phyloP scores from a whole-genome alignment of 1,140 invertebrate genomes.

The Stratiolaelaps scimitus region DNA sequence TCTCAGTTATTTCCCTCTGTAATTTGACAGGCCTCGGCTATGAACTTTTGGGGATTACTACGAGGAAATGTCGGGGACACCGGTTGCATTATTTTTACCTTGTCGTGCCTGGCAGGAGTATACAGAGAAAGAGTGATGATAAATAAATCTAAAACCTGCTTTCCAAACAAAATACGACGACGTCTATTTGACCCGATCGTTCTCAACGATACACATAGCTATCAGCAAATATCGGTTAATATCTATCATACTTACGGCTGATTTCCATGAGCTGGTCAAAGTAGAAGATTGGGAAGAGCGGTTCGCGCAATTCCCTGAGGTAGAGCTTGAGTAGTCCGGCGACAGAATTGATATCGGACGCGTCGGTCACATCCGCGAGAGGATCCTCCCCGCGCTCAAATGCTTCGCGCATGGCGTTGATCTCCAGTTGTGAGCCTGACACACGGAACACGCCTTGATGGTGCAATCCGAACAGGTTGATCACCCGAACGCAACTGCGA shows the following conservation, averaged over 20 bases:
- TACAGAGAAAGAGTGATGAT: too few species aligned
- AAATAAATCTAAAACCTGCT: too few species aligned
- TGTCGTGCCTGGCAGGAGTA: too few species aligned
- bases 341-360: constrained; percentile 86
- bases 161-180: too few species aligned
- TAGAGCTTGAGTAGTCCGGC: constrained; percentile 85
- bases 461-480: constrained; percentile 77
- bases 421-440: constrained; percentile 86
- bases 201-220: too few species aligned
- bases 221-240: too few species aligned
- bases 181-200: too few species aligned
- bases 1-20: too few species aligned
- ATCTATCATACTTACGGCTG: constrained; percentile 52
- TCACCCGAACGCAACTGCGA: constrained; percentile 78
- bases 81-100: too few species aligned
- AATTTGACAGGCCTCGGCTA: too few species aligned
- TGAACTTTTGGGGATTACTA: too few species aligned
- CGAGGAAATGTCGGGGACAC: too few species aligned
- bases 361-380: constrained; percentile 71
- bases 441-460: constrained; percentile 93
- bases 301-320: constrained; percentile 77
- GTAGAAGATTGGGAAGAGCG: constrained; percentile 77
- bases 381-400: constrained; percentile 87
- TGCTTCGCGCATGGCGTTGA: constrained; percentile 78
- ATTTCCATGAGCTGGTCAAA: constrained; percentile 85